phyloP scores from a whole-genome alignment of 2,888 invertebrate genomes.

The Cantharis flavilabris region DNA sequence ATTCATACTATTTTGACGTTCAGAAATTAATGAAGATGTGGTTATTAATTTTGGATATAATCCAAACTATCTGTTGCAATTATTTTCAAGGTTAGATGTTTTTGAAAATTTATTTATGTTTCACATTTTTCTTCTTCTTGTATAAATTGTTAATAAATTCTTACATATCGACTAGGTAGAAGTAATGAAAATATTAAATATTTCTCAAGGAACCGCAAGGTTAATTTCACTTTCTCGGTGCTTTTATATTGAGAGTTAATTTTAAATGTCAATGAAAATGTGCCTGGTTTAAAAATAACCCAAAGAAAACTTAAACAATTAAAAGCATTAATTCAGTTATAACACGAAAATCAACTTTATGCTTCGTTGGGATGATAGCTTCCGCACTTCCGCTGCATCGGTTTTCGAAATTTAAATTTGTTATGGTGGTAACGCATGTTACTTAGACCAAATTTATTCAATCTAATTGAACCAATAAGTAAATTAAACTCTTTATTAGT shows the following conservation, averaged over 20 bases:
- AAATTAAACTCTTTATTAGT: background rate
- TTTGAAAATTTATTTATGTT: background rate
- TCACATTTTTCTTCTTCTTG: background rate
- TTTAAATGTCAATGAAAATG: background rate
- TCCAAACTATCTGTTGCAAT: conserved; percentile 25
- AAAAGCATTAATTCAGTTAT: background rate
- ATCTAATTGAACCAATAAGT: background rate
- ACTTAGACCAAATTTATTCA: background rate
- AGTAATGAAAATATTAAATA: background rate
- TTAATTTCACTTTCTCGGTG: background rate
- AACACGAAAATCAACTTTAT: background rate
- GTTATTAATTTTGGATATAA: conserved; percentile 9
- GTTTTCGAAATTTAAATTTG: background rate
- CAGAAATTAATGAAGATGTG: conserved; percentile 10
- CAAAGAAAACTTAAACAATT: background rate
- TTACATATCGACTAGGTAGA: background rate
- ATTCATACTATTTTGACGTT: conserved; percentile 12
- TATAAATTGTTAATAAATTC: background rate
- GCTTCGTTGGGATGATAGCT: background rate
- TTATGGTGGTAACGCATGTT: background rate
- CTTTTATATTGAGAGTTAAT: background rate
- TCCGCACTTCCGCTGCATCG: background rate
- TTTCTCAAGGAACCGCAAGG: background rate
- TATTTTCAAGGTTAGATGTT: conserved; percentile 14
- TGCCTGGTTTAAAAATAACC: background rate